phyloP scores from a whole-genome alignment of 2,113 vertebrate species.

The Sminthopsis crassicaudata region DNA sequence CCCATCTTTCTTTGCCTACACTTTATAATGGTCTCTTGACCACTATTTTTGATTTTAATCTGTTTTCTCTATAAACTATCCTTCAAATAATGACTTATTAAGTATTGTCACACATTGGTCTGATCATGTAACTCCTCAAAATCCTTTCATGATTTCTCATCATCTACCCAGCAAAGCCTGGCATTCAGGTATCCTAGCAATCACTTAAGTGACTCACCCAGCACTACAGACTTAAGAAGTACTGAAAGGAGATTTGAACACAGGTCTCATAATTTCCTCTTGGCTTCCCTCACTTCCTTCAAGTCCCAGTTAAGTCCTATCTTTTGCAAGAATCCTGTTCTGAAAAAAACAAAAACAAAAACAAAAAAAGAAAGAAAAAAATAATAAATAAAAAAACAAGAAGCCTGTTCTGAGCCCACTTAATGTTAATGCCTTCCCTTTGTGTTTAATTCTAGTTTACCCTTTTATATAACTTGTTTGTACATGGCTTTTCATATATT shows the following conservation, averaged over 20 bases:
- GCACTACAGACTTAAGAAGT: neutral
- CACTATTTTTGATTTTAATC: neutral
- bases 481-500: neutral
- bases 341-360: too few relatives aligned
- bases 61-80: neutral
- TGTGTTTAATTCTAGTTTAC: neutral
- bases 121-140: neutral
- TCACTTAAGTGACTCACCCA: neutral
- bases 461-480: neutral
- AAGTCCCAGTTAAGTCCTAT: neutral
- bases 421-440: neutral
- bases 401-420: too few relatives aligned
- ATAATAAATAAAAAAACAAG: too few relatives aligned
- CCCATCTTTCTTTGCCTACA: neutral
- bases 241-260: neutral
- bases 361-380: too few relatives aligned
- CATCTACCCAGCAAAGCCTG: too few relatives aligned
- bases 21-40: neutral
- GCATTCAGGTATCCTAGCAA: neutral
- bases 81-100: neutral
- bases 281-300: neutral
- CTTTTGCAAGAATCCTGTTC: neutral
- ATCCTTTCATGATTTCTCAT: neutral
- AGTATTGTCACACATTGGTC: neutral
- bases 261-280: neutral